Evolutionary conservation across 2,113 vertebrate genomes (phyloP).

Genomic region (Petaurus breviceps): DNA sequence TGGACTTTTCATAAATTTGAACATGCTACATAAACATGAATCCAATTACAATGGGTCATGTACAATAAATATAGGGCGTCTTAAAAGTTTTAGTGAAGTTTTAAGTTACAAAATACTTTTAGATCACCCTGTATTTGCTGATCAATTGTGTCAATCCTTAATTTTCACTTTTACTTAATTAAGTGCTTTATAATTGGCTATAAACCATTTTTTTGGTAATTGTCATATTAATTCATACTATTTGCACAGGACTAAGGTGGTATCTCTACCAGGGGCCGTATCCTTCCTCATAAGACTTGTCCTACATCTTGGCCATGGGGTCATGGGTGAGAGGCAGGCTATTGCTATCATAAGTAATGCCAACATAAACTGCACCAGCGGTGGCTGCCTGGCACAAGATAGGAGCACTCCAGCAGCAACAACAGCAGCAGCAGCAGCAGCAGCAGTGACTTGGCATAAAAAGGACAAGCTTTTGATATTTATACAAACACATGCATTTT

Average conservation of each 20-base stretch:
- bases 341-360: neutral
- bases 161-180: neutral
- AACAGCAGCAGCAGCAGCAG: too few species aligned
- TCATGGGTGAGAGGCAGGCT: neutral
- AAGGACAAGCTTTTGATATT: constrained; percentile 33
- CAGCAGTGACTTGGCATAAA: neutral
- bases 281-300: neutral
- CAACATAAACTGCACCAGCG: neutral
- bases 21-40: too few species aligned
- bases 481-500: constrained; percentile 55
- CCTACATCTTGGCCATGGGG: neutral
- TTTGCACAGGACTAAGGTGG: neutral
- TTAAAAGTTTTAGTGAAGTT: neutral
- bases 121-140: neutral
- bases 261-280: neutral
- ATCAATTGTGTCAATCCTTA: neutral
- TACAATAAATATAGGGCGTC: neutral
- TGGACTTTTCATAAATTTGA: too few species aligned
- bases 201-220: neutral
- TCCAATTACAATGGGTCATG: neutral
- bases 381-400: neutral
- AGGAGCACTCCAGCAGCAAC: neutral
- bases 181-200: neutral
- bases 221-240: neutral
- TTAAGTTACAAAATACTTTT: neutral